Base-by-base conservation (phyloP, 2,113 vertebrate genomes). In the Antigone vipio region DNA sequence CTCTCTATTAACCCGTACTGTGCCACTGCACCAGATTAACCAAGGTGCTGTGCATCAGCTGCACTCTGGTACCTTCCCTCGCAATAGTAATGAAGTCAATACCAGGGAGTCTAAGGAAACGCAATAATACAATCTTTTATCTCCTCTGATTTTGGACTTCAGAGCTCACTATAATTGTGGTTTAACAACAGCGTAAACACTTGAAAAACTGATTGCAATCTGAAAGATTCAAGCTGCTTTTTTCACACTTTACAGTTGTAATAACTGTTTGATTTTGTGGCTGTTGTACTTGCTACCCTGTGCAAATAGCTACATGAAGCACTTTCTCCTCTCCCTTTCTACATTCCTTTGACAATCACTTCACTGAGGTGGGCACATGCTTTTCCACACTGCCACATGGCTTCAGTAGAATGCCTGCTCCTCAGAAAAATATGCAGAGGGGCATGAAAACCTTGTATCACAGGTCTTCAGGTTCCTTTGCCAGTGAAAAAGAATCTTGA, bases 291-390 rank as follows among this genome's bases (percentile, higher is more conserved):
- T 75, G 42, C 38, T 60, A 13, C n/a, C 52, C 47, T 84, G 38
- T 73, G 74, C 80, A 89, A 93, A 93, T 22, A 94, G 40, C 58
- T 66, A 34, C 64, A 66, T 1, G 19, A 88, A 91, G 73, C 63
- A 71, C 26, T 63, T 88, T 24, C 35, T 72, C 52, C n/a, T 69
- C 38, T 74, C 47, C 24, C 40, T 81, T 91, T 83, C 23, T 7
- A 32, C 44, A 34, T 53, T 77, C 12, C 14, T 11, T 53, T 49
- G 45, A 58, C 19, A 67, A 50, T 14, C 63, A 52, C 47, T 77
- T 84, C 53, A 63, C 23, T 0, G 0, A 53, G 34, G 34, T 76
- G 18, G 26, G 58, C 38, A 69, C 32, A 1, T 52, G 40, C 8
- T 55, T 66, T 29, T 73, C 55, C 55, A 67, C 3, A 11, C 23